These are phyloP conservation scores for Masnerella sp. DNA, from an alignment of 2,888 invertebrate species.

Conservation along the genomic window DNA sequence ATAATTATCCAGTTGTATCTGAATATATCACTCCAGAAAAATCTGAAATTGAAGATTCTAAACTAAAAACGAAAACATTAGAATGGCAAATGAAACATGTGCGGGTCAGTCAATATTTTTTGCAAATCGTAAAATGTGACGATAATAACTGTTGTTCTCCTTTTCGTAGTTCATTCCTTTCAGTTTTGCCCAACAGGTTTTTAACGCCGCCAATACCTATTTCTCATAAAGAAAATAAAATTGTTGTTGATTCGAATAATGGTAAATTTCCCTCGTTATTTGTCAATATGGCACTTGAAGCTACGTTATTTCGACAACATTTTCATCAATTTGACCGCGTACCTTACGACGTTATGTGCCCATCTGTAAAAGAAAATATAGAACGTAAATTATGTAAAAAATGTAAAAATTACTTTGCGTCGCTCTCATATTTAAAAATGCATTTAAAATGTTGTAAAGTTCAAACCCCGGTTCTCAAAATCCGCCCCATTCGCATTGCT, in stretches of 20 bases:
- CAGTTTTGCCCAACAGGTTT: constrained; percentile 14
- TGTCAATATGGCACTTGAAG: constrained; percentile 9
- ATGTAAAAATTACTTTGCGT: constrained; percentile 14
- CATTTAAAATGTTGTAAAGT: constrained; percentile 14
- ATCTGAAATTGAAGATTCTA: too few species aligned
- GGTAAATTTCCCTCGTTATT: constrained; percentile 5
- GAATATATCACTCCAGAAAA: constrained; percentile 35
- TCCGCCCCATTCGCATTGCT: constrained; percentile 16
- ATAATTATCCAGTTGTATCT: constrained; percentile 58
- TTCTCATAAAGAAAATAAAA: constrained; percentile 30
- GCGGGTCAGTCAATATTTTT: constrained; percentile 61
- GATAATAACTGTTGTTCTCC: constrained; percentile 5
- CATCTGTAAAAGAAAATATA: constrained; percentile 12
- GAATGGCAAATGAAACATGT: constrained; percentile 62
- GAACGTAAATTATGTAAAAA: constrained; percentile 3
- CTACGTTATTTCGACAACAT: too few species aligned
- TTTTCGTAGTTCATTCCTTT: constrained; percentile 1
- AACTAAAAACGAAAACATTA: constrained; percentile 28
- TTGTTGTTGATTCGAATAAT: constrained; percentile 32
- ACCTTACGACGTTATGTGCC: constrained; percentile 21
- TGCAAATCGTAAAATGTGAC: constrained; percentile 27
- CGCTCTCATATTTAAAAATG: constrained; percentile 11
- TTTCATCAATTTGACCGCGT: too few species aligned
- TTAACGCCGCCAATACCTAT: constrained; percentile 12
- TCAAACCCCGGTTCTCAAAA: not conserved